These are phyloP conservation scores for Drosophila eohydei DNA, from an alignment of 2,888 invertebrate genomes.

Conservation along the genomic window DNA sequence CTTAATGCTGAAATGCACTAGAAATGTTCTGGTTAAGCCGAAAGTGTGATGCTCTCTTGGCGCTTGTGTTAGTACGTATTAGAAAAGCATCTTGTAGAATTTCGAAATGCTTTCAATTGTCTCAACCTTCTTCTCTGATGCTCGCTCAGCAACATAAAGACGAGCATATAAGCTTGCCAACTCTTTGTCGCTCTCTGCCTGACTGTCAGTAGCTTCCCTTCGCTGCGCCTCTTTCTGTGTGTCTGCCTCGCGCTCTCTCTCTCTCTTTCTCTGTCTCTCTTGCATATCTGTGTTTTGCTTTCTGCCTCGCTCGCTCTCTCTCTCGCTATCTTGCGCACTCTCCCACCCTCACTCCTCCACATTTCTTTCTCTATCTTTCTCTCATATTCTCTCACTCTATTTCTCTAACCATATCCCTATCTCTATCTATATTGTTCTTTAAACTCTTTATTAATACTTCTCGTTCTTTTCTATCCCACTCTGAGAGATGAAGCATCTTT, in stretches of 20 bases:
- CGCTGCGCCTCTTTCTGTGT: too few species aligned
- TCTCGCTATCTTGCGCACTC: fast-evolving
- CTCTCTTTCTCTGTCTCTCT: background rate
- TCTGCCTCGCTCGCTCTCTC: background rate
- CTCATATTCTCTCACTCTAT: too few species aligned
- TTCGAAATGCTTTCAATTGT: background rate
- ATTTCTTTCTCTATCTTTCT: too few species aligned
- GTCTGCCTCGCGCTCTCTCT: too few species aligned
- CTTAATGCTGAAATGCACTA: background rate
- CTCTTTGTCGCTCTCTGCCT: background rate
- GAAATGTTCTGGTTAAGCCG: background rate
- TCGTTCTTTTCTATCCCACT: too few species aligned
- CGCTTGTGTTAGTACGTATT: too few species aligned
- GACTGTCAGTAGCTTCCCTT: background rate
- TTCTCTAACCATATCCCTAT: too few species aligned
- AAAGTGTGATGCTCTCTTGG: background rate
- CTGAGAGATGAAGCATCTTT: too few species aligned
- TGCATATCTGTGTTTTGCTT: background rate
- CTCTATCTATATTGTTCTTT: too few species aligned
- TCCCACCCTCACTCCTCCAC: too few species aligned
- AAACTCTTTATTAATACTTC: too few species aligned
- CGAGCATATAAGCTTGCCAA: background rate
- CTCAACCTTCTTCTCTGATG: background rate
- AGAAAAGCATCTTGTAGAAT: background rate
- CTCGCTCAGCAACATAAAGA: background rate